Evolutionary conservation across 2,113 vertebrate species (phyloP).

Genomic region (Desmodus rotundus): DNA sequence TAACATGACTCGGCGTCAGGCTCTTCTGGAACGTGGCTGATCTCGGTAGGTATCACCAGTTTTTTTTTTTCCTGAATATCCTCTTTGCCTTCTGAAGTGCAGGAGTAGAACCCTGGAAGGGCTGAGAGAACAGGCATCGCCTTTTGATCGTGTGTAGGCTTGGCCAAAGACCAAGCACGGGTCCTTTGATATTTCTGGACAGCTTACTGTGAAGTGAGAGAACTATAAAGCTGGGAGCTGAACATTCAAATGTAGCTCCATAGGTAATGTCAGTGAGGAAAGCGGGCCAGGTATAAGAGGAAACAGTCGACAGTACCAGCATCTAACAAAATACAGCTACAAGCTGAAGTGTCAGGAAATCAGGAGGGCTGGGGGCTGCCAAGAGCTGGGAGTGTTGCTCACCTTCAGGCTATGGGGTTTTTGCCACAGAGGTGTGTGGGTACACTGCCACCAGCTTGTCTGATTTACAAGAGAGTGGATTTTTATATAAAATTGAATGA

Average conservation of each 20-base stretch:
- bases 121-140: neutral
- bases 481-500: neutral
- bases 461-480: neutral
- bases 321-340: neutral
- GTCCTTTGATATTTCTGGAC: neutral
- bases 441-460: neutral
- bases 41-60: neutral
- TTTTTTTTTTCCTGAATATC: neutral
- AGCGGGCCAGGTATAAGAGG: neutral
- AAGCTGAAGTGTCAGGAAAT: accelerated
- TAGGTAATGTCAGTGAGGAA: neutral
- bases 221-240: neutral
- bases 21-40: neutral
- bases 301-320: neutral
- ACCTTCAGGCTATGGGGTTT: neutral
- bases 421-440: neutral
- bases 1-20: neutral
- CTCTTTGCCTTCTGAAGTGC: neutral
- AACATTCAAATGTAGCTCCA: neutral
- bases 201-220: neutral
- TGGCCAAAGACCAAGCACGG: neutral
- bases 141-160: too few species aligned
- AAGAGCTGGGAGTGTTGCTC: neutral
- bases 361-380: too few species aligned
- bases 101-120: neutral